A percentile compares a stretch with the other conserved stretches of the same genome.
Evolutionary conservation across 2,113 vertebrate species (phyloP).

Genomic region (Athene cunicularia): DNA sequence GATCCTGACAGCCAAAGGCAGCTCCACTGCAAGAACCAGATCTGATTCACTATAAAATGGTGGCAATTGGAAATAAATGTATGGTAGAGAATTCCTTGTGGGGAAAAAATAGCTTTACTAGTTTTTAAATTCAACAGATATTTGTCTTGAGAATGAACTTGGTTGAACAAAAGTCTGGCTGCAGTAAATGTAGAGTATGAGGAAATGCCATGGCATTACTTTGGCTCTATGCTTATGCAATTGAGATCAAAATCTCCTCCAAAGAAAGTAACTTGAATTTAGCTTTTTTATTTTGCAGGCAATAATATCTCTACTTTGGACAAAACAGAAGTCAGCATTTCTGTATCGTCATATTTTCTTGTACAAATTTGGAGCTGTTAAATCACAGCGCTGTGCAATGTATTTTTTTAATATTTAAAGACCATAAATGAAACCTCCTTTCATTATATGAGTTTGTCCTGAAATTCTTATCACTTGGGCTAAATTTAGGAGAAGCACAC

Average conservation of each 20-base stretch:
- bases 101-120: neutral
- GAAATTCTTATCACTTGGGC: neutral
- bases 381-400: neutral
- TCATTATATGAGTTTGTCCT: neutral
- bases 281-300: neutral
- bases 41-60: neutral
- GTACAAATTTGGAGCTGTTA: neutral
- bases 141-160: neutral
- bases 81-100: neutral
- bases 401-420: neutral
- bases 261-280: neutral
- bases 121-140: neutral
- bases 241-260: neutral
- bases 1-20: neutral
- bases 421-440: neutral
- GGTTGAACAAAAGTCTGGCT: neutral
- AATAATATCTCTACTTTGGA: neutral
- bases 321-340: neutral
- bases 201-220: neutral
- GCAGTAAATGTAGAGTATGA: neutral
- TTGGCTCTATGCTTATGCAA: neutral
- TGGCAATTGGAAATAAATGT: neutral
- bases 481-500: neutral
- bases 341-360: neutral
- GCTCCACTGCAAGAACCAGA: neutral